Percentiles rank a stretch among this genome's conserved stretches.
phyloP scores from a whole-genome alignment of 2,113 vertebrate species.

The Brachyhypopomus gauderio region DNA sequence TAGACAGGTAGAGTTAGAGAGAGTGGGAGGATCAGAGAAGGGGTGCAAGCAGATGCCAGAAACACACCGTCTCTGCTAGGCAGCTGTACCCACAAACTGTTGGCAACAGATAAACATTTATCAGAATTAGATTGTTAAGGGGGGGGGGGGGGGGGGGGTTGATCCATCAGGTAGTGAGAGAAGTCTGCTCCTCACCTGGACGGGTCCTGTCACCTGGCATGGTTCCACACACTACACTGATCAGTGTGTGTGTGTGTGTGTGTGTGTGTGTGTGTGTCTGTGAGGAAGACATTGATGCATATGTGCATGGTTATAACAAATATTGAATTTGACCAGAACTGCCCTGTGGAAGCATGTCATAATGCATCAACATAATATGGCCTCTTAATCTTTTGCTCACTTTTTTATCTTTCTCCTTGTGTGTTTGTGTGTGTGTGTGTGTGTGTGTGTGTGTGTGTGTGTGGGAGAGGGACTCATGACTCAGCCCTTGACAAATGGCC shows the following conservation, averaged over 20 bases:
- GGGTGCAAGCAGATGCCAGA: background rate
- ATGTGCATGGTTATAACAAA: background rate
- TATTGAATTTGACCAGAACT: constrained; percentile 4
- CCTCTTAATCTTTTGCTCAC: background rate
- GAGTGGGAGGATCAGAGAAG: background rate
- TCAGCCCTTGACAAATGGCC: background rate
- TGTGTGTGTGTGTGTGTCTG: background rate
- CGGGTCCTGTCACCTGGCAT: constrained; percentile 18
- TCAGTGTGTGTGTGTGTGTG: background rate
- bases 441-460: background rate
- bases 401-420: background rate
- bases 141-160: too few species aligned
- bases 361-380: background rate
- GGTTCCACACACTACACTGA: background rate
- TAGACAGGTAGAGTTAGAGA: constrained; percentile 45
- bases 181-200: too few species aligned
- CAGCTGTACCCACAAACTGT: constrained; percentile 8
- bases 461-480: background rate
- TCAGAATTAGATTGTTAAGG: background rate
- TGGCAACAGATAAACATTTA: constrained; percentile 24
- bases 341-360: background rate
- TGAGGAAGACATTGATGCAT: background rate
- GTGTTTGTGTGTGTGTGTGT: background rate
- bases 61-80: constrained; percentile 2
- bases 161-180: too few species aligned